Base-by-base conservation (phyloP, 2,797 vertebrate genomes). In the Sternarchorhynchus goeldii region DNA sequence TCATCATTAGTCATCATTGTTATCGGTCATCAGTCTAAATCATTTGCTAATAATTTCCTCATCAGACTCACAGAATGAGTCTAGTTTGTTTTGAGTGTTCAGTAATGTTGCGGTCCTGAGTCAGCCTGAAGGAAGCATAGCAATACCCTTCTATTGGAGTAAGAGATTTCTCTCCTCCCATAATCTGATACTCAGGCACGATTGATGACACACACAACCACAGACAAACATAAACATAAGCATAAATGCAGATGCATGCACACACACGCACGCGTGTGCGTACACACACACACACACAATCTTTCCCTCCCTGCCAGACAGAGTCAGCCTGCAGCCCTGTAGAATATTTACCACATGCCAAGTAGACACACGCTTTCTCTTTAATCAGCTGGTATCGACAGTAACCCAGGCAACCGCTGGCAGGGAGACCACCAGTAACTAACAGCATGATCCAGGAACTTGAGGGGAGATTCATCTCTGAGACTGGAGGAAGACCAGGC, bases 401-500 rank as follows among this genome's bases (percentile, higher is more conserved):
- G 10, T 78, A 62, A 68, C 75, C 84, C 79, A 75, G 77, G 77
- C 65, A 86, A 81, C 85, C 72, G 84, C 85, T 82, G 86, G 85
- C 74, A 79, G 77, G 65, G 77, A 82, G 75, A 79, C 80, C 66
- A 56, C 68, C 20, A 75, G 68, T 72, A 66, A 75, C 21, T 7
- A 58, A 17, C 20, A 31, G 57, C 50, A 60, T 58, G 68, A 45
- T 70, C 62, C 72, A 68, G 57, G 41, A 36, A 36, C 39, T 63
- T 29, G 25, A 50, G 5, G 57, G 7, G 25, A 8, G 18, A 32
- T 32, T 67, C 56, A 16, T 60, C 45, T 55, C 14, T 71, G 80
- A 83, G 79, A 82, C 86, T 76, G 84, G 81, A 82, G 85, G 29
- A 73, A 79, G 77, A 85, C 87, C 73, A 86, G 29, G 84, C 84